Evolutionary conservation across 2,888 invertebrate species (phyloP).

Genomic region (Drosophila yooni): DNA sequence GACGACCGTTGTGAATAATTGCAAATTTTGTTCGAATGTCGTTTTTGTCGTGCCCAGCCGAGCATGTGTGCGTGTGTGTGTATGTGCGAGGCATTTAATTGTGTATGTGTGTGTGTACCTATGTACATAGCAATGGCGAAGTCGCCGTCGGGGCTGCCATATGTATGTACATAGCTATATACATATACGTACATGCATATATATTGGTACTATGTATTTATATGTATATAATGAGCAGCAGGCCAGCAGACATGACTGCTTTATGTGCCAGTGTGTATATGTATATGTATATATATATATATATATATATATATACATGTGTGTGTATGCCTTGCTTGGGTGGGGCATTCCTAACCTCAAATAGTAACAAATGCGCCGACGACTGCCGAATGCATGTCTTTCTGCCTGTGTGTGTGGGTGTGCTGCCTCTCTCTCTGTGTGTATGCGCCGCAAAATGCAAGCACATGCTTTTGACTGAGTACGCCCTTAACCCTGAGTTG

Average conservation of each 20-base stretch:
- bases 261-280: conserved; percentile 41
- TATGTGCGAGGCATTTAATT: conserved; percentile 35
- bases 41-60: conserved; percentile 63
- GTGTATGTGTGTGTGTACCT: conserved; percentile 32
- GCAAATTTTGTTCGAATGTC: conserved; percentile 77
- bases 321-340: conserved; percentile 70
- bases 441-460: conserved; percentile 52
- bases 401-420: conserved; percentile 49
- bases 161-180: conserved; percentile 47
- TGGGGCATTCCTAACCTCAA: conserved; percentile 82
- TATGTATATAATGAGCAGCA: conserved; percentile 52
- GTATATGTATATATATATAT: background rate
- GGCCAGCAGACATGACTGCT: conserved; percentile 67
- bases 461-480: conserved; percentile 66
- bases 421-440: conserved; percentile 35
- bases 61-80: conserved; percentile 41
- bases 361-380: conserved; percentile 60
- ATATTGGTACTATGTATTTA: conserved; percentile 28
- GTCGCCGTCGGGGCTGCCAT: conserved; percentile 13
- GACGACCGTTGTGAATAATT: conserved; percentile 76
- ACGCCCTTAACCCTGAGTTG: conserved; percentile 71
- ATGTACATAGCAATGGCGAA: conserved; percentile 25
- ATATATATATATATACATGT: background rate
- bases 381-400: conserved; percentile 59
- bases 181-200: conserved; percentile 32